Evolutionary conservation across 2,888 invertebrate genomes (phyloP).

Genomic region (Athalia circularis): DNA sequence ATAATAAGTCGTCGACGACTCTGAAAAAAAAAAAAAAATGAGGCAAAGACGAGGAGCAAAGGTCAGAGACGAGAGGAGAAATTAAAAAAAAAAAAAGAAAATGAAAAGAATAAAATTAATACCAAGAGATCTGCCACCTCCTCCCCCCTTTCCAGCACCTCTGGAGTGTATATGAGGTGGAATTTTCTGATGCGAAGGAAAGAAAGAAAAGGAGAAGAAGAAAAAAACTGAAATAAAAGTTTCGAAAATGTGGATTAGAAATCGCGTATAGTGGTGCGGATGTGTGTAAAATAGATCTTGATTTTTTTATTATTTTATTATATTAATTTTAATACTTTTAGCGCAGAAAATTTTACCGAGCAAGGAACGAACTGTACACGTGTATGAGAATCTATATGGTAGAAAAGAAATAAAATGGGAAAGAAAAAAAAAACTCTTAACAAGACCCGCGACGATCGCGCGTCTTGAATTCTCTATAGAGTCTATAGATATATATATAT

Average conservation of each 20-base stretch:
- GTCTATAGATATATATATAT: no score
- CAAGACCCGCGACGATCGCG: constrained; percentile 29
- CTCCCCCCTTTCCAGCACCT: neutral
- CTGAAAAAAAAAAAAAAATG: neutral
- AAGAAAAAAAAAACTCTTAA: constrained; percentile 14
- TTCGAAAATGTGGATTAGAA: no score
- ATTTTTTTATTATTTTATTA: no score
- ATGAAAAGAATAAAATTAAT: constrained; percentile 32
- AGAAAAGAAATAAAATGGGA: neutral
- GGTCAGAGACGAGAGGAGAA: constrained; percentile 14
- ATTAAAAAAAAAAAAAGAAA: neutral
- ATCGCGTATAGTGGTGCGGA: no score
- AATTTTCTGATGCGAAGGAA: neutral
- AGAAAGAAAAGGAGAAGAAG: no score
- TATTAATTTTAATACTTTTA: no score
- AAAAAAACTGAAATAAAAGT: no score
- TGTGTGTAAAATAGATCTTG: no score
- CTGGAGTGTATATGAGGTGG: neutral
- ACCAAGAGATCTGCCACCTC: constrained; percentile 8
- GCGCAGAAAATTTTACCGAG: no score
- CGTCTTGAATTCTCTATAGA: constrained; percentile 36
- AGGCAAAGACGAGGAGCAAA: neutral
- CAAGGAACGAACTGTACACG: no score
- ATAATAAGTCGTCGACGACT: neutral
- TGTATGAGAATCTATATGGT: no score